Base-by-base conservation (phyloP, 2,113 vertebrate species). In the Bubo blakistoni region DNA sequence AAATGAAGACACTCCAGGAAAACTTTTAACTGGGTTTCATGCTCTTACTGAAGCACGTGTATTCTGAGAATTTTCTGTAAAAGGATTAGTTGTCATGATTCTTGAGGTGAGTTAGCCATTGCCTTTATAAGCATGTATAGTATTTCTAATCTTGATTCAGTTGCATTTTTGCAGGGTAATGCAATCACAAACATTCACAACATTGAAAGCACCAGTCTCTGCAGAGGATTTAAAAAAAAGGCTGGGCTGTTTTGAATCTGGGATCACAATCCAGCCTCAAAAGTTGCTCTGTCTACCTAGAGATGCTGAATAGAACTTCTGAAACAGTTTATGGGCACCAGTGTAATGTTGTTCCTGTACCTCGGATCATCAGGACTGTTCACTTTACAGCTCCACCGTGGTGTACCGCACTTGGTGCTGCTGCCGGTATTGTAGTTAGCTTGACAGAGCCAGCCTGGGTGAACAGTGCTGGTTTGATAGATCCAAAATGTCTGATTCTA, bases 311-410 rank as follows among this genome's bases (percentile, higher is more conserved):
- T 5, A 38, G 40, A 38, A 47, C 59, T 61, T 49, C 0, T 4
- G 49, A 7, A 86, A 34, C 17, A 8, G 15, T 14, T 66, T 13
- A 21, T 46, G 47, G 16, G 26, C 26, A 20, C 19, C n/a, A 38
- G 27, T 10, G 8, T 36, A 25, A 3, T 9, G 9, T 38, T 59
- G 10, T n/a, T 54, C 26, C 46, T 59, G 15, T 84, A 63, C 63
- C 19, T 84, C 0, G 0, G 24, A 1, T 63, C 18, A 18, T 63
- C 34, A 52, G 42, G 34, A 42, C 19, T 0, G 0, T 46, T 74
- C 13, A 10, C 2, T 20, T 17, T 21, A 7, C 3, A 42, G 32
- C n/a, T 79, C 29, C 26, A 11, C 26, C 7, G 55, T 6, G 22
- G 7, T 10, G 46, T 19, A n/a, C 3, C 26, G 16, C 11, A 4